phyloP scores from a whole-genome alignment of 2,888 invertebrate species.

The Synergus japonicus region DNA sequence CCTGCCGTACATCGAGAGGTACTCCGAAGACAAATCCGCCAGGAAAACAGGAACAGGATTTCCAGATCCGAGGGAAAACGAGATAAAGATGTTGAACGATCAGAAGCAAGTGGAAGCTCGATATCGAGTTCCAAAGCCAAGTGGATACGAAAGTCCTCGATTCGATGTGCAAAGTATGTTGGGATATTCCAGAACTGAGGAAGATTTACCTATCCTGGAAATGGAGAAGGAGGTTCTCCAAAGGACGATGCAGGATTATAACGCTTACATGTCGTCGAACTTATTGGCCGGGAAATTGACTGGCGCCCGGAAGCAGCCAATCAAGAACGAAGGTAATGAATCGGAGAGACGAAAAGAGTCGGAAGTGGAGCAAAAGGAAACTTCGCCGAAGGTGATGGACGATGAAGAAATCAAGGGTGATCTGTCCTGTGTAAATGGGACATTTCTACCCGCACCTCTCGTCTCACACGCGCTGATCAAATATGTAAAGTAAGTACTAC shows the following conservation, averaged over 20 bases:
- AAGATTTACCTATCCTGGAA: conserved; percentile 70
- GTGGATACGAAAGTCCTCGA: conserved; percentile 44
- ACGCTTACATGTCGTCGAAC: conserved; percentile 67
- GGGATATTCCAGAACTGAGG: conserved; percentile 68
- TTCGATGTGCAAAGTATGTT: conserved; percentile 70
- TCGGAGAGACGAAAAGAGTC: conserved; percentile 32
- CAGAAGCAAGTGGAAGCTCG: conserved; percentile 22
- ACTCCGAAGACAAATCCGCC: background rate
- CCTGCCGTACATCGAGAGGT: conserved; percentile 16
- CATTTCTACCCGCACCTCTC: conserved; percentile 72
- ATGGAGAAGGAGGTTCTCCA: conserved; percentile 71
- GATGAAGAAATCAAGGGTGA: conserved; percentile 65
- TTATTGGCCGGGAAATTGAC: conserved; percentile 49
- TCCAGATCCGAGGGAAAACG: conserved; percentile 6
- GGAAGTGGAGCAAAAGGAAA: conserved; percentile 50
- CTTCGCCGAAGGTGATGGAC: conserved; percentile 4
- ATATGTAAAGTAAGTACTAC: conserved; percentile 74
- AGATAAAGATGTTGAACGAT: conserved; percentile 20
- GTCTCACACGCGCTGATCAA: conserved; percentile 73
- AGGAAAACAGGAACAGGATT: background rate
- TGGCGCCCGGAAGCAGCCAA: conserved; percentile 39
- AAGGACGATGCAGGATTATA: conserved; percentile 69
- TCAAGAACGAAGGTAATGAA: conserved; percentile 19
- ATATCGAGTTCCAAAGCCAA: conserved; percentile 39
- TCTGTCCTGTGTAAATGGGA: conserved; percentile 74